Evolutionary conservation across 2,888 invertebrate genomes (phyloP).

Genomic region (Elegia similella): DNA sequence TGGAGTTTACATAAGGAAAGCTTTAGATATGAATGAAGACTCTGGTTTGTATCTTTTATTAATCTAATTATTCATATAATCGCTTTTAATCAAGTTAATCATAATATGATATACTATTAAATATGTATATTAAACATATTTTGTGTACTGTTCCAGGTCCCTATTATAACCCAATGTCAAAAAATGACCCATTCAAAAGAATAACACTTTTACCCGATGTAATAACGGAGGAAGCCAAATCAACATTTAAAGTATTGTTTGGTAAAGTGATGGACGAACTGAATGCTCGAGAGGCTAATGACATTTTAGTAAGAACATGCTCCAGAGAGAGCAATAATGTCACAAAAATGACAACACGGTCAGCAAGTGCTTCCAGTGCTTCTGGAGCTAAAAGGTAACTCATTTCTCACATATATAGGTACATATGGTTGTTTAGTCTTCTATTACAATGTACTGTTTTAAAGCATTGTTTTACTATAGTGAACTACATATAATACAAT

Average conservation of each 20-base stretch:
- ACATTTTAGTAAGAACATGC: conserved; percentile 89
- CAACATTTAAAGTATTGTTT: conserved; percentile 84
- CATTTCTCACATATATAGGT: background rate
- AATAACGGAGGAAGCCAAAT: conserved; percentile 85
- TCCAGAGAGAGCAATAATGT: conserved; percentile 79
- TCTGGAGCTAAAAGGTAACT: conserved; percentile 64
- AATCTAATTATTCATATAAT: conserved; percentile 11
- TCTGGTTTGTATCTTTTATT: conserved; percentile 44
- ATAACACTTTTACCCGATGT: conserved; percentile 89
- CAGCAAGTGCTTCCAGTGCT: conserved; percentile 51
- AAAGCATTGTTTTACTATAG: no score
- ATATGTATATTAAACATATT: background rate
- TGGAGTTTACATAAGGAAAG: conserved; percentile 85
- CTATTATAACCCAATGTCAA: conserved; percentile 83
- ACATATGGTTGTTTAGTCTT: background rate
- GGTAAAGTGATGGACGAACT: conserved; percentile 86
- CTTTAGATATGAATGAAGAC: conserved; percentile 85
- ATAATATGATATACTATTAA: no score
- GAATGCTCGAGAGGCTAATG: conserved; percentile 88
- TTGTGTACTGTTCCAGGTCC: conserved; percentile 54
- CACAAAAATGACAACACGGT: conserved; percentile 67
- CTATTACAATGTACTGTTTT: no score
- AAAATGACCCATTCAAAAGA: conserved; percentile 86
- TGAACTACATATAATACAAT: no score
- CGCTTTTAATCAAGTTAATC: no score